Evolutionary conservation across 2,113 vertebrate genomes (phyloP).

Genomic region (Aegithalos caudatus): DNA sequence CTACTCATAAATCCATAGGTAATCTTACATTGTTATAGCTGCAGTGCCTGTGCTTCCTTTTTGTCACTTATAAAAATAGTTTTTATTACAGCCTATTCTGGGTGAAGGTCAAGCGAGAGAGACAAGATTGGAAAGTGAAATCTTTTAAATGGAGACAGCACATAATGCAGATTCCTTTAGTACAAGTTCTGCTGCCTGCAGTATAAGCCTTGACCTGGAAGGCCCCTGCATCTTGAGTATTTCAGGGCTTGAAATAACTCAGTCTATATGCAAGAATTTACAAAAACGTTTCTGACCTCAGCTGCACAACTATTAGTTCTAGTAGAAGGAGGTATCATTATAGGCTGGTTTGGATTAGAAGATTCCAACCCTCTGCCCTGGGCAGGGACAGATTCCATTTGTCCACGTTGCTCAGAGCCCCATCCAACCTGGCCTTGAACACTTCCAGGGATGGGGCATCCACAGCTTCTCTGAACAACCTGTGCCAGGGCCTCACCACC

Average conservation of each 20-base stretch:
- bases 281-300: neutral
- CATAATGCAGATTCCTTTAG: neutral
- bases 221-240: neutral
- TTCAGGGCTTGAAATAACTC: slow-evolving; percentile 9
- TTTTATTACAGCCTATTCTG: slow-evolving; percentile 8
- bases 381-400: neutral
- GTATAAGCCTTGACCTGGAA: slow-evolving; percentile 3
- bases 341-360: neutral
- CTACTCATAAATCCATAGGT: slow-evolving; percentile 27
- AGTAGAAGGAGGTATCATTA: neutral
- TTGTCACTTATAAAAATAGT: slow-evolving; percentile 18
- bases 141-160: slow-evolving; percentile 2
- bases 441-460: neutral
- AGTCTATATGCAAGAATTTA: neutral
- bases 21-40: slow-evolving; percentile 22
- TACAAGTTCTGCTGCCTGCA: neutral
- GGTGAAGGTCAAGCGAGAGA: neutral
- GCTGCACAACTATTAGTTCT: neutral
- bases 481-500: too few relatives aligned
- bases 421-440: neutral
- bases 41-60: neutral
- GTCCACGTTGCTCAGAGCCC: neutral
- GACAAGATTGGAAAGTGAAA: neutral
- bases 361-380: neutral
- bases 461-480: neutral